Evolutionary conservation across 2,888 invertebrate species (phyloP).

Genomic region (Nowickia ferox): DNA sequence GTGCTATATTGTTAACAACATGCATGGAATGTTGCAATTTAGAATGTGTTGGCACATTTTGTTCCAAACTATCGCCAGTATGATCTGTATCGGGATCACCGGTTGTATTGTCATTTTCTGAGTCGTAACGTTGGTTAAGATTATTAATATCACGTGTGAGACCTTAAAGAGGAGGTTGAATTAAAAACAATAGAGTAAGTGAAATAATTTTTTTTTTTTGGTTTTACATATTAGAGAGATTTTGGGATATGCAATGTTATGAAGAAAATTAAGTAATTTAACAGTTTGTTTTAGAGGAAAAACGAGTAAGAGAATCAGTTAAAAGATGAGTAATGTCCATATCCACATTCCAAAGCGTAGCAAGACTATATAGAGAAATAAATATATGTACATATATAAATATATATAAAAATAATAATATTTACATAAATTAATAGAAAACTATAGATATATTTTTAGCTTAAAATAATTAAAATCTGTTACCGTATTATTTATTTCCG

Average conservation of each 20-base stretch:
- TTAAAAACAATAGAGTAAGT: not conserved
- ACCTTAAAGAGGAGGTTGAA: slow-evolving; percentile 75
- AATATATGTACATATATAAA: not conserved
- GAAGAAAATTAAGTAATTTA: slow-evolving; percentile 42
- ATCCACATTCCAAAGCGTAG: slow-evolving; percentile 69
- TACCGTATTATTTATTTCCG: not conserved
- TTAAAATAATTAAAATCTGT: not conserved
- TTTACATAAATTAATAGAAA: slow-evolving; percentile 34
- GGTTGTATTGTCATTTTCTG: slow-evolving; percentile 84
- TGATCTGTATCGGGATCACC: slow-evolving; percentile 90
- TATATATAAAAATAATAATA: slow-evolving; percentile 16
- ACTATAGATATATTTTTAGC: slow-evolving; percentile 8
- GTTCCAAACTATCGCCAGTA: slow-evolving; percentile 85
- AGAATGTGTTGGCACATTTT: slow-evolving; percentile 77
- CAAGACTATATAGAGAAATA: slow-evolving; percentile 43
- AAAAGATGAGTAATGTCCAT: slow-evolving; percentile 55
- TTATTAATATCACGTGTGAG: slow-evolving; percentile 82
- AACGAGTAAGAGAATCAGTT: slow-evolving; percentile 15
- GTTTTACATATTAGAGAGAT: slow-evolving; percentile 7
- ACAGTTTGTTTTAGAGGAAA: slow-evolving; percentile 17
- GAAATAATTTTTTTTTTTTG: not conserved
- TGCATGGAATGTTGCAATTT: slow-evolving; percentile 84
- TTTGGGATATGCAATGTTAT: slow-evolving; percentile 7
- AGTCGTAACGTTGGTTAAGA: slow-evolving; percentile 83
- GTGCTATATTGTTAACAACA: slow-evolving; percentile 76